Base-by-base conservation (phyloP, 2,888 invertebrate species). In the Cephus spinipes region DNA sequence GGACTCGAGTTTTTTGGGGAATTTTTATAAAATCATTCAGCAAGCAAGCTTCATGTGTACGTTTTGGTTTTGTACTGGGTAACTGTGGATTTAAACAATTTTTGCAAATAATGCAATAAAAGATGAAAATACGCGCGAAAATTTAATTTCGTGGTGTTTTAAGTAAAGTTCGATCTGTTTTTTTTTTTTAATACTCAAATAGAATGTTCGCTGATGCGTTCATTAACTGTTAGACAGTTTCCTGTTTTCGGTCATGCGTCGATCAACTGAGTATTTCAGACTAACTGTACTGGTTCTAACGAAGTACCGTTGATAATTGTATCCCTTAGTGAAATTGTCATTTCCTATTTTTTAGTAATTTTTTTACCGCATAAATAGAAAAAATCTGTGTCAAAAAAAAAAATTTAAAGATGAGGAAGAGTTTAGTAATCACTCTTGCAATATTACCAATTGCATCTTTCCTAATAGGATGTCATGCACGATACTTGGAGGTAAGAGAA, bases 401-500 rank as follows among this genome's bases (percentile, higher is more conserved):
- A 11, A 15, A 31, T 12, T 71, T 32, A 31, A 55, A 23, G 15
- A 55, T 55, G 55, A 55, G 15, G 9, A 2, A 55, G 9, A 9
- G 55, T 55, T 55, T 9, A 23, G 55, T 23, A 55, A 55, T 9
- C 15, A 55, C 55, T 23, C 15, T 71, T 71, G 31, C 31, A 31
- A 30, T 71, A 12, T 31, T 71, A 12, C 11, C 71, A 32, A 31
- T 71, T 71, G 71, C 31, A 23, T 71, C 32, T 30, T 23, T 71
- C 12, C 15, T 81, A 36, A 76, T 69, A 73, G 78, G 76, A 34
- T 79, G 79, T 23, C 80, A 81, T 12, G 82, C 84, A 71, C 86
- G 86, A 77, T 90, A 90, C 79, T 81, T 87, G 34, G 90, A 90
- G 89, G 90, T 90, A 81, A 83, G 80, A 69, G 74, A 30, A 75